These are phyloP conservation scores for Nasonia oneida DNA, from an alignment of 2,888 invertebrate genomes.

Conservation along the genomic window DNA sequence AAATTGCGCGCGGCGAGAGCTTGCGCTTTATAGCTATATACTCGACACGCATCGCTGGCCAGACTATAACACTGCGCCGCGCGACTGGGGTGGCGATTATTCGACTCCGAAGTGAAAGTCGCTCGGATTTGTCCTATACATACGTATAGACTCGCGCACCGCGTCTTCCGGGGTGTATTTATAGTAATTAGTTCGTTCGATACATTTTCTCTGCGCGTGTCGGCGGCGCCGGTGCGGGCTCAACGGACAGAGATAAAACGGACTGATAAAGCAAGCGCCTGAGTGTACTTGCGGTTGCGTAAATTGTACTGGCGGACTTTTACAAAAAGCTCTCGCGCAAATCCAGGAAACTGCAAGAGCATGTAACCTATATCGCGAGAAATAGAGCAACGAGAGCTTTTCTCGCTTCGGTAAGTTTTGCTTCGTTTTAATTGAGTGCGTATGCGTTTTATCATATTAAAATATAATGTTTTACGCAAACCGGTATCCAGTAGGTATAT, in stretches of 20 bases:
- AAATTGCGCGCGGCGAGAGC: slow-evolving; percentile 30
- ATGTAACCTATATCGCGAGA: background rate
- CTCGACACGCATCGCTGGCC: background rate
- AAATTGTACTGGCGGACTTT: background rate
- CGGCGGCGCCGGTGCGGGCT: background rate
- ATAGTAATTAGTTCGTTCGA: background rate
- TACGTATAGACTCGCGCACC: too few species aligned
- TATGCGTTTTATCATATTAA: too few species aligned
- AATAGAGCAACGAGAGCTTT: background rate
- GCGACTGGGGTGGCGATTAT: background rate
- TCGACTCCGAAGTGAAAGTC: slow-evolving; percentile 2
- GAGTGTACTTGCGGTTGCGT: background rate
- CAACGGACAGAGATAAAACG: background rate
- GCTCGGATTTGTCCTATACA: background rate
- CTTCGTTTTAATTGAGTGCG: background rate
- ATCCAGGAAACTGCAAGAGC: background rate
- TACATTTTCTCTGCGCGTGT: background rate
- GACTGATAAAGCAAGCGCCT: background rate
- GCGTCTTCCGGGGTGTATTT: background rate
- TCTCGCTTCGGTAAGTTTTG: background rate
- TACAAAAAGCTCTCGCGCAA: background rate
- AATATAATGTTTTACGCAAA: background rate
- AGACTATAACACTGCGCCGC: too few species aligned
- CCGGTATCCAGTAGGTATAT: background rate
- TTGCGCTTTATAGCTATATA: background rate